phyloP scores from a whole-genome alignment of 1,140 invertebrate species.

The Cardiocondyla obscurior region DNA sequence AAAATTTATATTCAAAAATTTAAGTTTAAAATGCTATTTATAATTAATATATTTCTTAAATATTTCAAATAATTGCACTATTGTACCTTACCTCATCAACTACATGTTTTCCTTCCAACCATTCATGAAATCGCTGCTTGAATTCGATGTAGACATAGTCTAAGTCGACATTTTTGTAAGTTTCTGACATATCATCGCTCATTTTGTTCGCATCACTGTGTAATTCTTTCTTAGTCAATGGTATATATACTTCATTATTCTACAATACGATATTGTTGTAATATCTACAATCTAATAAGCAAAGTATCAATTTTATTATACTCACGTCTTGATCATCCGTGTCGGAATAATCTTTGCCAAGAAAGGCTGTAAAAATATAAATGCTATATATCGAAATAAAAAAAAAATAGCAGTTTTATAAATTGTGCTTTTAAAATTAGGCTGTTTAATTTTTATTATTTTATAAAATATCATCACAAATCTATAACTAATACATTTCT shows the following conservation, averaged over 20 bases:
- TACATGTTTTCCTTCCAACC: constrained; percentile 77
- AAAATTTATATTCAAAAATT: constrained; percentile 8
- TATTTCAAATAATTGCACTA: background rate
- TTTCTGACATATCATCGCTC: constrained; percentile 75
- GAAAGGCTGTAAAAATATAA: background rate
- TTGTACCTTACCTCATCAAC: constrained; percentile 70
- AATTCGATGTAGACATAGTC: constrained; percentile 89
- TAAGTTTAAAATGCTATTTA: background rate
- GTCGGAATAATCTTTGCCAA: constrained; percentile 24
- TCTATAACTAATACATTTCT: too few relatives aligned
- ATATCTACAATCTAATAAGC: background rate
- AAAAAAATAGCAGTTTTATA: background rate
- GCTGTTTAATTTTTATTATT: too few relatives aligned
- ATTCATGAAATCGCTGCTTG: constrained; percentile 82
- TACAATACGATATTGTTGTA: constrained; percentile 45
- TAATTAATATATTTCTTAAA: background rate
- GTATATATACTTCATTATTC: constrained; percentile 65
- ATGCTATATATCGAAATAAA: background rate
- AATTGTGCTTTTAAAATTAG: background rate
- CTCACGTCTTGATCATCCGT: constrained; percentile 41
- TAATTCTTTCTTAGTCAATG: constrained; percentile 83
- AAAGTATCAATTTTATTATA: background rate
- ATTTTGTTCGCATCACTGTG: constrained; percentile 69
- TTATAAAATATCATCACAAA: too few relatives aligned
- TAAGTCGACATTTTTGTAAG: constrained; percentile 86